These are phyloP conservation scores for Gila robusta DNA, from an alignment of 2,797 vertebrate species.

Conservation along the genomic window DNA sequence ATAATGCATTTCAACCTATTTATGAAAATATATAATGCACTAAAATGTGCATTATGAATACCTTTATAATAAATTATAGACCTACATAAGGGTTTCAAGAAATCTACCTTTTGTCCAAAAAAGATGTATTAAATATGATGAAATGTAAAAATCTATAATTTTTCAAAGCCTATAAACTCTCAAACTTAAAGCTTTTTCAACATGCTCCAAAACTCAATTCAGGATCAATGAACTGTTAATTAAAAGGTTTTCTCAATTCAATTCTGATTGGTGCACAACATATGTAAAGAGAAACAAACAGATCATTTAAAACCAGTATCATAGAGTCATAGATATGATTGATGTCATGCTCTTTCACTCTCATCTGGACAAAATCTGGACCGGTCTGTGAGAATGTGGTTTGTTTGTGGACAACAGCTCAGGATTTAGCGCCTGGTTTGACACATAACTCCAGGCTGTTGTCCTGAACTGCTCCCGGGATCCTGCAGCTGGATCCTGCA, in stretches of 20 bases:
- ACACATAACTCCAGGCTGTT: not conserved
- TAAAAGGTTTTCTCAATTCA: not conserved
- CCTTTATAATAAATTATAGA: not conserved
- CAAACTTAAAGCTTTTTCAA: not conserved
- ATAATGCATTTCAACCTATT: not conserved
- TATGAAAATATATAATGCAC: not conserved
- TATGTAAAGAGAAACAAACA: not conserved
- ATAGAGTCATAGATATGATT: not conserved
- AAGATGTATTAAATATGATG: not conserved
- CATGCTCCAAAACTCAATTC: not conserved
- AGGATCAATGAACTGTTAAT: not conserved
- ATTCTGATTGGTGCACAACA: not conserved
- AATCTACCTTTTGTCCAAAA: not conserved
- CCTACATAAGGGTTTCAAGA: not conserved
- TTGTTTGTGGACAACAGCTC: not conserved
- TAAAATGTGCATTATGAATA: not conserved
- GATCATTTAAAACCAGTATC: not conserved
- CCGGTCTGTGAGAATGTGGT: not conserved
- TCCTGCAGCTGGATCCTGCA: not conserved
- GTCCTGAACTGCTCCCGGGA: not conserved
- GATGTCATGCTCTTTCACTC: not conserved
- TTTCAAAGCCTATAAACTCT: not conserved
- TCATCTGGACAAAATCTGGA: slow-evolving; percentile 11
- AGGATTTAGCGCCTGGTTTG: not conserved
- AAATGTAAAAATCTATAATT: not conserved